phyloP scores from a whole-genome alignment of 2,888 invertebrate genomes.

The Drosophila recens region DNA sequence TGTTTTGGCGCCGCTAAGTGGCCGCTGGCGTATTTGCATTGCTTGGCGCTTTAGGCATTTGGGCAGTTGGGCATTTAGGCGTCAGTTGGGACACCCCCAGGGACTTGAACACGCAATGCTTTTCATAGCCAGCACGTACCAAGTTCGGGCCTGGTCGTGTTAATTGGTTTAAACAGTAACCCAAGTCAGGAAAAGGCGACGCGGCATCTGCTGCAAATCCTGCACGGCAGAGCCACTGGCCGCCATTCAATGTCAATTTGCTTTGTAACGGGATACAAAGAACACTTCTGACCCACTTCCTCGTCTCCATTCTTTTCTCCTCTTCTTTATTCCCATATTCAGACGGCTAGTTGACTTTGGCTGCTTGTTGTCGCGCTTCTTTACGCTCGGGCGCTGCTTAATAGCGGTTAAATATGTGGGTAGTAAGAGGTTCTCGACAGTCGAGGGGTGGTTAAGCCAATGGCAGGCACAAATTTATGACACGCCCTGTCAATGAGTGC shows the following conservation, averaged over 20 bases:
- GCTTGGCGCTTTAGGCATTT: slow-evolving; percentile 50
- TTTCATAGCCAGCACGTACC: slow-evolving; percentile 25
- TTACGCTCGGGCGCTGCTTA: slow-evolving; percentile 40
- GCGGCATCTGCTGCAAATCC: slow-evolving; percentile 62
- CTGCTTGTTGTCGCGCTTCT: slow-evolving; percentile 28
- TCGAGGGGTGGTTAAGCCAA: slow-evolving; percentile 11
- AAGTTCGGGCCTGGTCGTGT: slow-evolving; percentile 49
- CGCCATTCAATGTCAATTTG: slow-evolving; percentile 72
- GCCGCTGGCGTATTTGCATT: slow-evolving; percentile 68
- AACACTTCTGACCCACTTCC: slow-evolving; percentile 11
- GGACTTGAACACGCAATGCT: slow-evolving; percentile 52
- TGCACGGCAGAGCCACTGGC: slow-evolving; percentile 32
- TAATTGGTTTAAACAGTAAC: slow-evolving; percentile 80
- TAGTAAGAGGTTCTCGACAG: neutral
- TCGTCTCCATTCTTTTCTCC: neutral
- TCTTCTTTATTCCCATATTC: neutral
- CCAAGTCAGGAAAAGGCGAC: slow-evolving; percentile 42
- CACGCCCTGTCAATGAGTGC: slow-evolving; percentile 57
- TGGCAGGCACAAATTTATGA: slow-evolving; percentile 53
- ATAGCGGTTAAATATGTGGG: slow-evolving; percentile 46
- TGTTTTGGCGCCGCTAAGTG: slow-evolving; percentile 65
- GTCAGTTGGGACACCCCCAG: slow-evolving; percentile 29
- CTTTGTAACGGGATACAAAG: slow-evolving; percentile 70
- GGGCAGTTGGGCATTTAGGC: neutral
- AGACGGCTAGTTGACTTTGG: slow-evolving; percentile 21